Base-by-base conservation (phyloP, 2,797 vertebrate species). In the Tiaroga cobitis region DNA sequence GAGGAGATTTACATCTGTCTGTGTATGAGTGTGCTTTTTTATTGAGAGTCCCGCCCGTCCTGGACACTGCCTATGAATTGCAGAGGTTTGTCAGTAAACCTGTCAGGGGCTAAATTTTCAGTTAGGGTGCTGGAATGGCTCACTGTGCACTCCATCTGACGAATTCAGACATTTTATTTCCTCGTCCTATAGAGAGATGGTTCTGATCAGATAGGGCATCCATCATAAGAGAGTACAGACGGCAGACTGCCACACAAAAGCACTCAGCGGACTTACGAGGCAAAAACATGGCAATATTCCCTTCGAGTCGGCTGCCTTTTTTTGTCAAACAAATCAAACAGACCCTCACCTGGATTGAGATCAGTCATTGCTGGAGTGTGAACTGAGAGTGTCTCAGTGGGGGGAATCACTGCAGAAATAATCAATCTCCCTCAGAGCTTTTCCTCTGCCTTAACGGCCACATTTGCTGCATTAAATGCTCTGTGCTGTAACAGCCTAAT, bases 41-140 rank as follows among this genome's bases (percentile, higher is more conserved):
- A 88, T 85, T 88, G 87, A 87, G 76, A 29, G 41, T 56, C 63
- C 65, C 18, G 65, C 46, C n/a, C 34, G 8, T 87, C 80, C 68
- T 16, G 59, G 59, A 63, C 74, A 73, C 83, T 81, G 54, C 51
- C 76, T 80, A 46, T 70, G 82, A 85, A 88, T 85, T 76, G 76
- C 69, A 24, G 84, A 89, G 82, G 75, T 83, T 88, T 89, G 85
- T 88, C 80, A 88, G 88, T 89, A 87, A 89, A 89, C 84, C 89
- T 88, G 87, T 88, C 89, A 89, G 51, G 32, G 59, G 81, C 80
- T 80, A 88, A 82, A 87, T 88, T 85, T 85, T 86, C 75, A 29
- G 46, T 80, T 56, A 65, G 72, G 41, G 63, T 10, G 34, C 41
- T 59, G 26, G 51, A 82, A 81, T 68, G 51, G 65, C 75, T 76